A percentile compares a stretch with the other conserved stretches of the same genome.
These are phyloP conservation scores for Phytoseiulus persimilis DNA, from an alignment of 2,888 invertebrate genomes.

Conservation along the genomic window DNA sequence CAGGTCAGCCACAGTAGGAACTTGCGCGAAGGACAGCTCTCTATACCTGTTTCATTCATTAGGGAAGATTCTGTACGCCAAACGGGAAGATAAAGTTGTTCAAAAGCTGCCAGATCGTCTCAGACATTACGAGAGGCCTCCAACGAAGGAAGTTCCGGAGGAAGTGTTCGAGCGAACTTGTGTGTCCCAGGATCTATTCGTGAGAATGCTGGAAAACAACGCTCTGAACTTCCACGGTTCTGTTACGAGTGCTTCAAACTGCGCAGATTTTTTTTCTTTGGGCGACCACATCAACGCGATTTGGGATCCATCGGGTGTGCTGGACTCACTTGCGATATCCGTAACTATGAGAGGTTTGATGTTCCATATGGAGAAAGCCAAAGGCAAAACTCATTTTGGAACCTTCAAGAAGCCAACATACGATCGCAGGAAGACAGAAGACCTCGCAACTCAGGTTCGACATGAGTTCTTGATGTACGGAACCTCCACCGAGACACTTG, in stretches of 20 bases:
- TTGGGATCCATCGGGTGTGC: constrained; percentile 12
- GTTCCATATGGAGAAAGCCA: constrained; percentile 27
- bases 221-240: constrained; percentile 8
- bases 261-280: background rate
- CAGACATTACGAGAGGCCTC: background rate
- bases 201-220: constrained; percentile 29
- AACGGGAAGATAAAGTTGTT: constrained; percentile 1
- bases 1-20: background rate
- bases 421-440: background rate
- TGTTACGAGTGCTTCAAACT: background rate
- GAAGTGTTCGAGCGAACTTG: constrained; percentile 27
- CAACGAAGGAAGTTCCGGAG: constrained; percentile 5
- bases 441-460: constrained; percentile 7
- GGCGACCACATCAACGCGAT: background rate
- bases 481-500: background rate
- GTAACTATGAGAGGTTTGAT: constrained; percentile 8
- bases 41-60: constrained; percentile 30
- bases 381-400: constrained; percentile 24
- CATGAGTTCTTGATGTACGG: constrained; percentile 23
- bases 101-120: background rate
- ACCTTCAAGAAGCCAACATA: constrained; percentile 27
- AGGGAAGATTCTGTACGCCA: constrained; percentile 29
- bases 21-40: background rate
- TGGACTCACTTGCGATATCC: background rate
- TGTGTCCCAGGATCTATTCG: constrained; percentile 11